These are phyloP conservation scores for Pristis pectinata DNA, from an alignment of 2,797 vertebrate species.

Conservation along the genomic window DNA sequence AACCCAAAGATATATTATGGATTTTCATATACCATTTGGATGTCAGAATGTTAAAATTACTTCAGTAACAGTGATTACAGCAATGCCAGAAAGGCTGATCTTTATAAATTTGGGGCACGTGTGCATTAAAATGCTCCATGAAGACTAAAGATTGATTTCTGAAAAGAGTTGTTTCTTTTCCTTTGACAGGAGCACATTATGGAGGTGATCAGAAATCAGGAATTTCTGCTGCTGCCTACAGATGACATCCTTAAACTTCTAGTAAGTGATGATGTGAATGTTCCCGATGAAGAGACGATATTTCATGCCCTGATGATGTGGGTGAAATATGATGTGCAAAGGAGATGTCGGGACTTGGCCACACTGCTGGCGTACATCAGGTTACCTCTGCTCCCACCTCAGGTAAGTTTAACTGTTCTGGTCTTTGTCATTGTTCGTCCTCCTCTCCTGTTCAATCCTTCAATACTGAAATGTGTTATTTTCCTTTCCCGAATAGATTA, in stretches of 20 bases:
- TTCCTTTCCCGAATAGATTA: neutral
- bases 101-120: neutral
- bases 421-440: neutral
- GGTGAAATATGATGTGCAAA: constrained; percentile 63
- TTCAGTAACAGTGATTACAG: neutral
- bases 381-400: constrained; percentile 63
- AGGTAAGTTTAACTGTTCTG: constrained; percentile 50
- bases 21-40: neutral
- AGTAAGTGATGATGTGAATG: constrained; percentile 67
- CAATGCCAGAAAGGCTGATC: no score
- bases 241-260: constrained; percentile 65
- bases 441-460: neutral
- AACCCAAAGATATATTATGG: neutral
- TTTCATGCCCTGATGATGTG: constrained; percentile 70
- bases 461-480: no score
- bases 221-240: constrained; percentile 64
- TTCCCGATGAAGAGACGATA: constrained; percentile 69
- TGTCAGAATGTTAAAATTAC: neutral
- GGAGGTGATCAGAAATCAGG: constrained; percentile 70
- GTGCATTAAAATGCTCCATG: neutral
- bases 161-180: constrained; percentile 39
- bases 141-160: neutral
- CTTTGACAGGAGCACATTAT: constrained; percentile 65
- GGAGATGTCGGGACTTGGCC: constrained; percentile 58
- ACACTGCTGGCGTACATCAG: constrained; percentile 66